Evolutionary conservation across 2,888 invertebrate genomes (phyloP).

Genomic region (Polyommatus icarus): DNA sequence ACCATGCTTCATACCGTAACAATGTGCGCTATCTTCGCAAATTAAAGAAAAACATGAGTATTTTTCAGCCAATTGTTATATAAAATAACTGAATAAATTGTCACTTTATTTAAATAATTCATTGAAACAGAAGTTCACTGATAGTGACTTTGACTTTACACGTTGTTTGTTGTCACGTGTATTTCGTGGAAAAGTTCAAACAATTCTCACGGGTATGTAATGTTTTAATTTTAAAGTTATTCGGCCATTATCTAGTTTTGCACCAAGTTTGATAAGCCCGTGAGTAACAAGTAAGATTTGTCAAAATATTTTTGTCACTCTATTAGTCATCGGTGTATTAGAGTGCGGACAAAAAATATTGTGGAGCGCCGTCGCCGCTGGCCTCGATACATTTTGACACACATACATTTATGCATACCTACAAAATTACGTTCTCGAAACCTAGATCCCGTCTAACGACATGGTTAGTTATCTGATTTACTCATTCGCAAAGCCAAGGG

Average conservation of each 20-base stretch:
- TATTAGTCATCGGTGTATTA: background rate
- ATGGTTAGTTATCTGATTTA: conserved; percentile 66
- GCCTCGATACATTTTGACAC: conserved; percentile 62
- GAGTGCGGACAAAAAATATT: conserved; percentile 47
- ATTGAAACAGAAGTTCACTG: conserved; percentile 8
- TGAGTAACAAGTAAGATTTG: background rate
- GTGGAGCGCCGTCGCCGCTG: conserved; percentile 44
- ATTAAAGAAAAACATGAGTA: too few species aligned
- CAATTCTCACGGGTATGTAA: conserved; percentile 5
- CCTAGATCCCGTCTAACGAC: conserved; percentile 67
- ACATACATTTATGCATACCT: conserved; percentile 57
- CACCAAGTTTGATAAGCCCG: background rate
- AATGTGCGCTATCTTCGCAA: too few species aligned
- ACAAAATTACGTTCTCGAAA: conserved; percentile 67
- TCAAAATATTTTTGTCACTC: background rate
- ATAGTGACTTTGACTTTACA: conserved; percentile 18
- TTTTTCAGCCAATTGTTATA: background rate
- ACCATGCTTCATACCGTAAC: too few species aligned
- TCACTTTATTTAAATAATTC: background rate
- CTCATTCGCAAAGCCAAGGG: conserved; percentile 38
- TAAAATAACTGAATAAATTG: background rate
- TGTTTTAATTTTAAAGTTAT: conserved; percentile 1
- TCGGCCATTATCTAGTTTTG: background rate
- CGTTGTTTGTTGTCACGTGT: conserved; percentile 12
- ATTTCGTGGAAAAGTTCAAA: conserved; percentile 18